A percentile compares a stretch with the other conserved stretches of the same genome.
These are phyloP conservation scores for Platorchestia sp. DNA, from an alignment of 1,140 invertebrate genomes.

Conservation along the genomic window DNA sequence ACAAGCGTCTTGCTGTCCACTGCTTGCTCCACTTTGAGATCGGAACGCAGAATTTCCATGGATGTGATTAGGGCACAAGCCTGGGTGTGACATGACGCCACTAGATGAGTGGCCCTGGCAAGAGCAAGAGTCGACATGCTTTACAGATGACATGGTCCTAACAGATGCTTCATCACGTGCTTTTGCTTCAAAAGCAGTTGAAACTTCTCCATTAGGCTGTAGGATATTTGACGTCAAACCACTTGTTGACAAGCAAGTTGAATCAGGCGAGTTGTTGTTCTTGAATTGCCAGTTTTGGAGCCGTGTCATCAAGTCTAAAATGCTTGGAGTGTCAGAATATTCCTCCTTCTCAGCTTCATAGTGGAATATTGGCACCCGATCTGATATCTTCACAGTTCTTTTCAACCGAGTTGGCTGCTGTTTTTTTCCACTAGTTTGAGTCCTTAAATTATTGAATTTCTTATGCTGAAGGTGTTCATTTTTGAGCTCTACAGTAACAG, in stretches of 20 bases:
- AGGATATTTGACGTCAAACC: not conserved
- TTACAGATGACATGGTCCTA: not conserved
- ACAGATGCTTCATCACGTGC: not conserved
- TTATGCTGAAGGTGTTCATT: not conserved
- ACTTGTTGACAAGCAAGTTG: not conserved
- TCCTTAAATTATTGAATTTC: not conserved
- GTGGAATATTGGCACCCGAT: constrained; percentile 18
- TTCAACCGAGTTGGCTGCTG: not conserved
- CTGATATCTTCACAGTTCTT: constrained; percentile 36
- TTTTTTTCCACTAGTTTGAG: not conserved
- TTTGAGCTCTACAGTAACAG: not conserved
- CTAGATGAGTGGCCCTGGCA: not conserved
- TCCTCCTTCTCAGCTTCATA: constrained; percentile 29
- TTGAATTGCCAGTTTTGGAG: constrained; percentile 1
- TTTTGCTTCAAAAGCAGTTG: not conserved
- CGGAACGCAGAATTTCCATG: not conserved
- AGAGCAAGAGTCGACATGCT: not conserved
- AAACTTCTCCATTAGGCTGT: constrained; percentile 12
- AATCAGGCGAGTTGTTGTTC: not conserved
- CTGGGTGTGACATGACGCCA: not conserved
- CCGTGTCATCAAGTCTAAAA: not conserved
- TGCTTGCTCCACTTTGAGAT: not conserved
- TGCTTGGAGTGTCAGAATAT: not conserved
- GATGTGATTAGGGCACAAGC: not conserved
- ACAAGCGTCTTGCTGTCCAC: not conserved